Base-by-base conservation (phyloP, 2,113 vertebrate species). In the Poecile atricapillus region DNA sequence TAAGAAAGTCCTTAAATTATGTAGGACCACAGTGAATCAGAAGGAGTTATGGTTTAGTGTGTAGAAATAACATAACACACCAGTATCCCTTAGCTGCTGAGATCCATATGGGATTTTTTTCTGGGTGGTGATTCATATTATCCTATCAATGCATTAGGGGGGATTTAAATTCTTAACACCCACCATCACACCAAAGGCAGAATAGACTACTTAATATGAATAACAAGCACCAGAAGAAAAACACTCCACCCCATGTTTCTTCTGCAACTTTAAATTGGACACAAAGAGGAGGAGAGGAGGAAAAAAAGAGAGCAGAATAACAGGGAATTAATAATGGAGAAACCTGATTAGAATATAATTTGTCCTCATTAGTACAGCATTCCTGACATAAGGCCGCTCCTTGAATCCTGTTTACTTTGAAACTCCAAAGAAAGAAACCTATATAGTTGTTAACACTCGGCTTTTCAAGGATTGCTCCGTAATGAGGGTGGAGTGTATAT, bases 341-440 rank as follows among this genome's bases (percentile, higher is more conserved):
- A 96, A 97, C 97, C 97, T 98, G 97, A 98, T 98, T 97, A 97
- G 97, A 98, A 97, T 97, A 98, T 97, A 97, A 97, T 97, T 97
- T 97, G 97, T 97, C 97, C 97, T 98, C 97, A 98, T 98, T 98
- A 98, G 96, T 70, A 95, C 92, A 96, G 96, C 93, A 94, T 97
- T 97, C 95, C 95, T 97, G 96, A 97, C 96, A 97, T 95, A 97
- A 97, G 95, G 92, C 95, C 4, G 93, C 94, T 97, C 96, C 96
- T 97, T 96, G 95, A 96, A 94, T 95, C 91, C 96, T 97, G 97
- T 98, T 98, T 97, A 98, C 97, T 97, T 98, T 97, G 97, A 98
- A 97, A 97, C 70, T 96, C 96, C 96, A 97, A 97, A 97, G 97
- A 97, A 97, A 97, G 94, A 96, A 97, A 95, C 94, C 95, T 95